Percentiles rank a stretch among this genome's conserved stretches.
Conservation (phyloP, 2,113 vertebrate genomes). For the Peromyscus maniculatus region DNA sequence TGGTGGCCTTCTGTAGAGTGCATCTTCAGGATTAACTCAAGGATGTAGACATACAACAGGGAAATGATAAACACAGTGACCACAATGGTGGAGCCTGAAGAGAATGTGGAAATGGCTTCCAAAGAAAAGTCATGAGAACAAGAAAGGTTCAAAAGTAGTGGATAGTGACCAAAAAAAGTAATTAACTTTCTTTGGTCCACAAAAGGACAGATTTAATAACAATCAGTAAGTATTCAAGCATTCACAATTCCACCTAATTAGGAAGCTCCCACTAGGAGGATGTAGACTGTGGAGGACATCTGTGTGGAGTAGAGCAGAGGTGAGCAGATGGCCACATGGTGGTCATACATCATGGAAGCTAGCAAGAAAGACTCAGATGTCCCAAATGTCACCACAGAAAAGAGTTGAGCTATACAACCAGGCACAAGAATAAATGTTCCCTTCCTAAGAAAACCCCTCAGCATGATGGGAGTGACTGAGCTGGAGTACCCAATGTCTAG, state of each 20-base stretch:
- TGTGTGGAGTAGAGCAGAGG: neutral
- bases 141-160: slow-evolving; percentile 75
- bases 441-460: slow-evolving; percentile 56
- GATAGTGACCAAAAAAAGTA: slow-evolving; percentile 81
- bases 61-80: slow-evolving; percentile 23
- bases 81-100: slow-evolving; percentile 51
- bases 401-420: slow-evolving; percentile 60
- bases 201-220: slow-evolving; percentile 69
- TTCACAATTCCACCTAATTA: slow-evolving; percentile 64
- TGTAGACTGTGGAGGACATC: slow-evolving; percentile 38
- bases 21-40: slow-evolving; percentile 39
- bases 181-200: slow-evolving; percentile 76
- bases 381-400: slow-evolving; percentile 64
- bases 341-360: neutral
- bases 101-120: neutral
- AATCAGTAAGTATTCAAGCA: slow-evolving; percentile 40
- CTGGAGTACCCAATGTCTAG: slow-evolving; percentile 68
- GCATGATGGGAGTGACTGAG: slow-evolving; percentile 68
- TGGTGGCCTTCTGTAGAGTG: neutral
- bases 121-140: slow-evolving; percentile 66
- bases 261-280: slow-evolving; percentile 65
- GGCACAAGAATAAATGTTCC: neutral
- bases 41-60: slow-evolving; percentile 52
- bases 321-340: neutral
- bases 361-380: slow-evolving; percentile 73